These are phyloP conservation scores for Philopotamus ludificatus DNA, from an alignment of 1,140 invertebrate genomes.

Conservation along the genomic window DNA sequence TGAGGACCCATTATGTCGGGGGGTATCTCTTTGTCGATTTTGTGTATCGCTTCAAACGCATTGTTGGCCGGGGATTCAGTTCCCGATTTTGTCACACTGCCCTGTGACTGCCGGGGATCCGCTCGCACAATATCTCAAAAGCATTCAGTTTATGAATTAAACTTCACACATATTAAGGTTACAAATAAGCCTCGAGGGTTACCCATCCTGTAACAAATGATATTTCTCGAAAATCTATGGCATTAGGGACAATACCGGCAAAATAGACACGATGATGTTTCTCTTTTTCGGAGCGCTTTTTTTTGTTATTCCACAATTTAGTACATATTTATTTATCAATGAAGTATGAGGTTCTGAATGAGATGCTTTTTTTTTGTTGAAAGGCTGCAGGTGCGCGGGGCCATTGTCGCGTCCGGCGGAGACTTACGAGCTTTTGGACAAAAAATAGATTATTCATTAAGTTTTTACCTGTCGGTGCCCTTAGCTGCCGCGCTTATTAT, in stretches of 20 bases:
- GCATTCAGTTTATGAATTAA: conserved; percentile 31
- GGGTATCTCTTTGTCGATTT: conserved; percentile 25
- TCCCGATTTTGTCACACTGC: conserved; percentile 37
- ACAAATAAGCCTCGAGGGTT: conserved; percentile 35
- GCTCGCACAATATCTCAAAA: conserved; percentile 9
- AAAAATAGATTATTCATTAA: conserved; percentile 39
- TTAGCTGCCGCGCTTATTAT: conserved; percentile 29
- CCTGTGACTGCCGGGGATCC: conserved; percentile 1
- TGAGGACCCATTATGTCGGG: conserved; percentile 35
- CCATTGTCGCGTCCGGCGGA: conserved; percentile 22
- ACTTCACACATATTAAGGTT: conserved; percentile 32
- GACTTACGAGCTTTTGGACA: conserved; percentile 5
- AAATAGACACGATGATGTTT: conserved; percentile 35
- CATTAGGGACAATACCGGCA: conserved; percentile 3
- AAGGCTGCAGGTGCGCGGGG: conserved; percentile 26
- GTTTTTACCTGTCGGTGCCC: conserved; percentile 19
- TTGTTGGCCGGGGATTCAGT: conserved; percentile 21
- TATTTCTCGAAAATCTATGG: conserved; percentile 19
- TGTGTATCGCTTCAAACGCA: conserved; percentile 25
- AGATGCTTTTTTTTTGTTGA: conserved; percentile 12
- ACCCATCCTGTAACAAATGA: conserved; percentile 29
- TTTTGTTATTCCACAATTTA: conserved; percentile 25
- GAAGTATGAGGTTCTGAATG: conserved; percentile 34
- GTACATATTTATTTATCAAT: conserved; percentile 40
- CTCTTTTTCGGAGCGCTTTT: conserved; percentile 1